Percentiles rank a stretch among this genome's conserved stretches.
Conservation (phyloP, 2,888 invertebrate genomes). For the Melanargia galathea region DNA sequence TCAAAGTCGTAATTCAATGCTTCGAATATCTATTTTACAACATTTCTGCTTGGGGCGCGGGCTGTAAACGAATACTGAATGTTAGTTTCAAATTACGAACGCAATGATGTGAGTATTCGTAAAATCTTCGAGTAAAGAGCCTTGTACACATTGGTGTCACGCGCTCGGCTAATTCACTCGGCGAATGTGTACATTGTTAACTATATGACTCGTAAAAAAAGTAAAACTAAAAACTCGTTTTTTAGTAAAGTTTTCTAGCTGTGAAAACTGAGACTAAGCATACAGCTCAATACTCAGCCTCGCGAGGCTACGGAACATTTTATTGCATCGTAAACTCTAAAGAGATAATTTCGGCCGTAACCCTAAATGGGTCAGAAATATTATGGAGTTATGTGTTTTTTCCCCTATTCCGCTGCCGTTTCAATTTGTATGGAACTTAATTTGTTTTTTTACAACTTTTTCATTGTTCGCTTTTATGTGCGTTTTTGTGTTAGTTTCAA, state of each 20-base stretch:
- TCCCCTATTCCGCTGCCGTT: conserved; percentile 27
- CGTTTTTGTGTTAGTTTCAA: conserved; percentile 13
- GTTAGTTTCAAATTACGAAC: conserved; percentile 7
- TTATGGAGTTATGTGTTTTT: conserved; percentile 33
- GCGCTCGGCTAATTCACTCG: too few relatives aligned
- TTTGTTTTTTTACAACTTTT: conserved; percentile 22
- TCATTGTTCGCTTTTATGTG: conserved; percentile 19
- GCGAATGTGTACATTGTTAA: too few relatives aligned
- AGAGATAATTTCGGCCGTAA: conserved; percentile 31
- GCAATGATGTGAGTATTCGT: background rate
- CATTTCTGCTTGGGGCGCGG: too few relatives aligned
- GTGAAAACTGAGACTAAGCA: too few relatives aligned
- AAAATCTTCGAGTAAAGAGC: background rate
- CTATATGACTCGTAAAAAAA: too few relatives aligned
- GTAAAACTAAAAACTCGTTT: too few relatives aligned
- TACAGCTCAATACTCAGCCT: conserved; percentile 20
- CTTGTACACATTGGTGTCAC: too few relatives aligned
- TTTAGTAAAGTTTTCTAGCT: background rate
- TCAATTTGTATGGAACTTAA: conserved; percentile 30
- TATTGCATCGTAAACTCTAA: conserved; percentile 25
- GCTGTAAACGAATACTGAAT: too few relatives aligned
- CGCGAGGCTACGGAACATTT: conserved; percentile 12
- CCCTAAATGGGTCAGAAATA: conserved; percentile 35
- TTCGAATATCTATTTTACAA: too few relatives aligned
- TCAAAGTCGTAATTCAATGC: too few relatives aligned